phyloP scores from a whole-genome alignment of 2,888 invertebrate genomes.

The Synanthedon andrenaeformis region DNA sequence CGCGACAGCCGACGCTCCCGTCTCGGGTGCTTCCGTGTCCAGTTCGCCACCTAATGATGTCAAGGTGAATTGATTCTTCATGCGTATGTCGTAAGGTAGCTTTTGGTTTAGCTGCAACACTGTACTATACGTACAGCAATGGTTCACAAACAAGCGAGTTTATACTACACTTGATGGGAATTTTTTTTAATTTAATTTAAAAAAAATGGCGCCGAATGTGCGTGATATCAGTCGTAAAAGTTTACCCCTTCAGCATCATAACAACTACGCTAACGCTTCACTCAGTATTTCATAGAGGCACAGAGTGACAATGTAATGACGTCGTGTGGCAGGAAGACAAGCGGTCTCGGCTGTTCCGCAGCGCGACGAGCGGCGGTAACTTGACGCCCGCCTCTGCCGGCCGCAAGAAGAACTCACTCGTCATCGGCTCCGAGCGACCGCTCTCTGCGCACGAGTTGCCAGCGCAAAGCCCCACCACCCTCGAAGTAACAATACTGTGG shows the following conservation, averaged over 20 bases:
- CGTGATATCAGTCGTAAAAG: too few species aligned
- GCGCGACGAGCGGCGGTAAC: constrained; percentile 69
- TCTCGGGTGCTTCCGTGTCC: constrained; percentile 60
- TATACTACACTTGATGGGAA: too few species aligned
- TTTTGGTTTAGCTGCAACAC: constrained; percentile 12
- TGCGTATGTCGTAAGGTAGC: constrained; percentile 27
- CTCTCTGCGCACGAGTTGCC: constrained; percentile 57
- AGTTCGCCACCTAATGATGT: constrained; percentile 68
- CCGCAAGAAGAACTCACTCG: constrained; percentile 60
- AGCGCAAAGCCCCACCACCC: constrained; percentile 56
- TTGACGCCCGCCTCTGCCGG: constrained; percentile 47
- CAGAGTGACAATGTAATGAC: too few species aligned
- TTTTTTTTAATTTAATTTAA: too few species aligned
- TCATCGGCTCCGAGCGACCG: constrained; percentile 41
- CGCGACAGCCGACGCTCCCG: constrained; percentile 51
- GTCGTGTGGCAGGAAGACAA: constrained; percentile 47
- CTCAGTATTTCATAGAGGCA: too few species aligned
- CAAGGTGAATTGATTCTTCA: constrained; percentile 34
- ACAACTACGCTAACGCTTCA: too few species aligned
- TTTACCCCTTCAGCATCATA: too few species aligned
- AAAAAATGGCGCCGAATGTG: too few species aligned
- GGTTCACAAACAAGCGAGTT: neutral
- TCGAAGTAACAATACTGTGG: constrained; percentile 50
- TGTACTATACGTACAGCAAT: constrained; percentile 11
- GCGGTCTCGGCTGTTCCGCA: constrained; percentile 76